Conservation (phyloP, 2,888 invertebrate species). For the Drosophila demipolita region DNA sequence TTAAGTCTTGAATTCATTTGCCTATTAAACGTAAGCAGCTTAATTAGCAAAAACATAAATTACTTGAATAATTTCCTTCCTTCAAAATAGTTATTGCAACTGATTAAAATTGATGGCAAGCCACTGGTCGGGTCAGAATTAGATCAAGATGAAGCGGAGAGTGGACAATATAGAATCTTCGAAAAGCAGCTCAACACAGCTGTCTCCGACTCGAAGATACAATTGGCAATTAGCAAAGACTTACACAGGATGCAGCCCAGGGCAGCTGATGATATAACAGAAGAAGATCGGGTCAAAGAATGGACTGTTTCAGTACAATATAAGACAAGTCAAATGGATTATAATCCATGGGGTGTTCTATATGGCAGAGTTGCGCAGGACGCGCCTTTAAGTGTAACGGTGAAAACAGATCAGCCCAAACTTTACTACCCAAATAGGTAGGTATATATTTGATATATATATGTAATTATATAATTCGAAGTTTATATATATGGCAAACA, state of each 20-base stretch:
- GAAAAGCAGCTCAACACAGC: background rate
- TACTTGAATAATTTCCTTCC: no score
- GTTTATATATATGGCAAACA: background rate
- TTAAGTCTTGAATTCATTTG: background rate
- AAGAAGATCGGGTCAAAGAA: conserved; percentile 1
- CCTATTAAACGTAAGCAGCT: conserved; percentile 3
- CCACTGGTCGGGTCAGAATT: background rate
- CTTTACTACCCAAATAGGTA: conserved; percentile 23
- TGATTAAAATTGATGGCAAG: background rate
- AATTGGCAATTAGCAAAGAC: background rate
- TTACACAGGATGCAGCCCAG: background rate
- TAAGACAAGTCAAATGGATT: conserved; percentile 24
- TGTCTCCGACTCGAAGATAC: no score
- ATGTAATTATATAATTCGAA: background rate
- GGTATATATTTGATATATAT: background rate
- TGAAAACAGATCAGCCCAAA: rapidly evolving
- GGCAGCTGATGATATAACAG: background rate
- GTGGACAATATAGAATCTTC: background rate
- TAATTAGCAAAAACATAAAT: background rate
- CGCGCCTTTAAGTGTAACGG: background rate
- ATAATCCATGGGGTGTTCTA: conserved; percentile 43
- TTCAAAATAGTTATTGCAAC: conserved; percentile 3
- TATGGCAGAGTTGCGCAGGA: conserved; percentile 38
- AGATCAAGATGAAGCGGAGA: background rate
- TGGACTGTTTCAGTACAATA: conserved; percentile 32